Evolutionary conservation across 2,113 vertebrate genomes (phyloP).

Genomic region (Phoenicopterus ruber): DNA sequence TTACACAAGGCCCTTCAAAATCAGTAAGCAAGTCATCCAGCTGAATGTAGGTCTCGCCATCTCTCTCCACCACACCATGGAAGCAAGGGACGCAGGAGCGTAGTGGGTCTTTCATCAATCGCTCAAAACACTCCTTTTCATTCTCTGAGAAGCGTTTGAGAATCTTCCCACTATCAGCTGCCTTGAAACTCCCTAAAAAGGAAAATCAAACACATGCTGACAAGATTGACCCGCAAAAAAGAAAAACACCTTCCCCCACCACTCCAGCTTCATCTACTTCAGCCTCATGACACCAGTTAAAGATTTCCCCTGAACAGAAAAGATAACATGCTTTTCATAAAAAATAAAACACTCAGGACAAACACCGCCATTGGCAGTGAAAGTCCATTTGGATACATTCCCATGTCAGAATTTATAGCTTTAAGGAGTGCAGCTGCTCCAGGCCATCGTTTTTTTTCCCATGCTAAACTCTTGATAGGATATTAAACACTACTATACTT

Average conservation of each 20-base stretch:
- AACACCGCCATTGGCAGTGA: neutral
- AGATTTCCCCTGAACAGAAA: neutral
- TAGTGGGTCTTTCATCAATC: conserved; percentile 81
- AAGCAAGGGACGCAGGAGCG: conserved; percentile 85
- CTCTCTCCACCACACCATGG: conserved; percentile 88
- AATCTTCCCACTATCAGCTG: conserved; percentile 89
- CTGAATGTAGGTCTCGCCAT: conserved; percentile 90
- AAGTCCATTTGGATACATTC: neutral
- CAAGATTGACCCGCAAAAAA: neutral
- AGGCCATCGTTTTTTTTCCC: neutral
- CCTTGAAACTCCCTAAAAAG: conserved; percentile 90
- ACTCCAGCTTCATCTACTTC: neutral
- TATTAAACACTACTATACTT: neutral
- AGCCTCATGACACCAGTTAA: neutral
- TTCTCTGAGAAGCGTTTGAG: conserved; percentile 93
- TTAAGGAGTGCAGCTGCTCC: neutral
- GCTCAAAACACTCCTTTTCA: conserved; percentile 88
- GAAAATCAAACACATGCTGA: neutral
- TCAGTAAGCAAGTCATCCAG: conserved; percentile 88
- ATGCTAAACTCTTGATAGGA: neutral
- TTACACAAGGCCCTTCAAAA: conserved; percentile 91
- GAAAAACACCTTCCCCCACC: neutral
- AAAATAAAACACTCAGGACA: neutral
- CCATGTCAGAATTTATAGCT: conserved; percentile 5
- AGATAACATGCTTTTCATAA: neutral